phyloP scores from a whole-genome alignment of 2,797 vertebrate species.

The Nyctalus aviator region DNA sequence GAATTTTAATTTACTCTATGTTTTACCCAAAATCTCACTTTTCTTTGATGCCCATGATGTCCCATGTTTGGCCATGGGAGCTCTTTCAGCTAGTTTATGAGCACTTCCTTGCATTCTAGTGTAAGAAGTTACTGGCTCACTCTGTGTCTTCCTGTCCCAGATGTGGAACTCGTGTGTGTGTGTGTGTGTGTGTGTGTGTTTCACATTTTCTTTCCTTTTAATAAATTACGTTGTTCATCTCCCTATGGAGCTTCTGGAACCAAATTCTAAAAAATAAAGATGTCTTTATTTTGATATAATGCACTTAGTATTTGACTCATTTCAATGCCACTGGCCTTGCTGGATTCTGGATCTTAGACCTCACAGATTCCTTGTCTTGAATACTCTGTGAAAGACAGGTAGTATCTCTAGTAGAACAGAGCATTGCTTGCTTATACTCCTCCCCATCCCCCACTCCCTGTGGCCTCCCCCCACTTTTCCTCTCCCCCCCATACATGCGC shows the following conservation, averaged over 20 bases:
- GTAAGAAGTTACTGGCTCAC: slow-evolving; percentile 40
- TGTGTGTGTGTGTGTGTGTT: not conserved
- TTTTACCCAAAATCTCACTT: slow-evolving; percentile 30
- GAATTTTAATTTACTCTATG: slow-evolving; percentile 52
- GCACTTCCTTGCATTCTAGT: slow-evolving; percentile 13
- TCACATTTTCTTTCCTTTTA: slow-evolving; percentile 36
- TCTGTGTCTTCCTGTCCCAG: slow-evolving; percentile 55
- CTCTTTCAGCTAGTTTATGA: not conserved
- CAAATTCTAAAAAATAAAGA: slow-evolving; percentile 46
- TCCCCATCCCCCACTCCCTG: not conserved
- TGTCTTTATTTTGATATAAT: slow-evolving; percentile 58
- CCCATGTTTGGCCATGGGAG: slow-evolving; percentile 34
- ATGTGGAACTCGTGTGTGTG: not conserved
- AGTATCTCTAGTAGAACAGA: not conserved
- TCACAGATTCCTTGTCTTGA: slow-evolving; percentile 33
- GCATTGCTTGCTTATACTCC: not conserved
- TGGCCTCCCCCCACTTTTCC: too few species aligned
- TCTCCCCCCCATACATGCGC: too few species aligned
- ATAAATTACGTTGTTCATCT: slow-evolving; percentile 34
- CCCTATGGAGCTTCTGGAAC: slow-evolving; percentile 52
- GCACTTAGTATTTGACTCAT: not conserved
- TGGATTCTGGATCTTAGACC: not conserved
- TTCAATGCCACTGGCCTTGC: slow-evolving; percentile 7
- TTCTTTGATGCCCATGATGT: slow-evolving; percentile 28
- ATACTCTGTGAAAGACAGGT: slow-evolving; percentile 21